A percentile compares a stretch with the other conserved stretches of the same genome.
Conservation (phyloP, 2,113 vertebrate species). For the Ceyx cyanopectus region DNA sequence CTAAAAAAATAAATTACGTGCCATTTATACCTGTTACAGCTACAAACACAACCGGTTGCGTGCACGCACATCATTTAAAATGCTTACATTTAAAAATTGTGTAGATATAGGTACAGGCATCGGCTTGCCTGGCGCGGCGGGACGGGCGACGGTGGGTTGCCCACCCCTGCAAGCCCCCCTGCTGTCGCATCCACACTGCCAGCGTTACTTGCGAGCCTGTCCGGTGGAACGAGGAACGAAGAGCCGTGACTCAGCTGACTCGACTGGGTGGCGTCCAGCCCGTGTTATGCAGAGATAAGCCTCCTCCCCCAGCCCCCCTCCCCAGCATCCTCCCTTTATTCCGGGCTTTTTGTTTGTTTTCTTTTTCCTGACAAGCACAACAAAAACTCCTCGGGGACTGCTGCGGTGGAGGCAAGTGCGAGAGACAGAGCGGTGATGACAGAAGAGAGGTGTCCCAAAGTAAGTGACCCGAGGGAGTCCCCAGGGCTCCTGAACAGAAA, state of each 20-base stretch:
- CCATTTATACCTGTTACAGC: not conserved
- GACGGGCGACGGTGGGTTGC: accelerated
- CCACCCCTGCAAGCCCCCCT: not conserved
- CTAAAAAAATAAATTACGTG: not conserved
- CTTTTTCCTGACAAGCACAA: not conserved
- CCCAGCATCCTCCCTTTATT: conserved; percentile 62
- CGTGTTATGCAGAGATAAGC: conserved; percentile 53
- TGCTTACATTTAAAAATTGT: accelerated
- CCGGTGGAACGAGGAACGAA: accelerated
- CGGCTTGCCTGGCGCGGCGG: too few relatives aligned
- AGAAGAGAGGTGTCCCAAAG: conserved; percentile 61
- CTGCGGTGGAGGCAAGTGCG: not conserved
- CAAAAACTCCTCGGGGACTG: not conserved
- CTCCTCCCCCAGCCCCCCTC: not conserved
- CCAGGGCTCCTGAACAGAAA: not conserved
- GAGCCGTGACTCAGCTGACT: conserved; percentile 59
- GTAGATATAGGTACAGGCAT: accelerated
- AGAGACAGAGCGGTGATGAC: conserved; percentile 30
- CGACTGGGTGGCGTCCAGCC: conserved; percentile 38
- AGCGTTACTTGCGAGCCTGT: accelerated
- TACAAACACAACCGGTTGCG: accelerated
- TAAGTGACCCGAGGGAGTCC: not conserved
- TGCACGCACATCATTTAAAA: accelerated
- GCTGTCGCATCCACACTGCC: accelerated
- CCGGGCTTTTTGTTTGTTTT: conserved; percentile 46